phyloP scores from a whole-genome alignment of 2,797 vertebrate genomes.

The Crocidura indochinensis region DNA sequence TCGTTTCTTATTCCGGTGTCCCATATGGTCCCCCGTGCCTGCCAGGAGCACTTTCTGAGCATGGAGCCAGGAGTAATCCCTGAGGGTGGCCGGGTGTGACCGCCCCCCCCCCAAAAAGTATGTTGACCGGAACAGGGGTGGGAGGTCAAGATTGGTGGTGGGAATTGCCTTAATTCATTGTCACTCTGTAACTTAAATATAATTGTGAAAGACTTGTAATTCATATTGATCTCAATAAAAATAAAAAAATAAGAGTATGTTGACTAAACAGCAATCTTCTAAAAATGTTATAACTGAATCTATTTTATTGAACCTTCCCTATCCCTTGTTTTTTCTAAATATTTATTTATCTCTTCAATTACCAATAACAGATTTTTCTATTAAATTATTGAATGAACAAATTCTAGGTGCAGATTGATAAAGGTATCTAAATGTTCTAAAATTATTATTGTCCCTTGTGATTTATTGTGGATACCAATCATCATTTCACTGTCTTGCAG shows the following conservation, averaged over 20 bases:
- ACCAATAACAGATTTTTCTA: conserved; percentile 15
- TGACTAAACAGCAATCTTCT: background rate
- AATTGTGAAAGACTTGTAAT: too few species aligned
- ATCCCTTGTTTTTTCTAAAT: background rate
- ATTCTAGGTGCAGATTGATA: background rate
- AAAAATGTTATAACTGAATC: conserved; percentile 7
- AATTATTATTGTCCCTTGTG: conserved; percentile 59
- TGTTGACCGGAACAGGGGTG: too few species aligned
- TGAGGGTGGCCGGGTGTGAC: too few species aligned
- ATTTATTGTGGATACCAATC: conserved; percentile 81
- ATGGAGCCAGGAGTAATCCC: too few species aligned
- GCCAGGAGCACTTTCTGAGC: too few species aligned
- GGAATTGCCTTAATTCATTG: too few species aligned
- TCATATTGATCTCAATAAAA: too few species aligned
- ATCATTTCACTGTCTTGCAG: conserved; percentile 66
- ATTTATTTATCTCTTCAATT: background rate
- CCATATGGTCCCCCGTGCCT: too few species aligned
- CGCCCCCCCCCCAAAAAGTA: too few species aligned
- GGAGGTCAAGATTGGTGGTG: too few species aligned
- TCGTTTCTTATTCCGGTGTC: too few species aligned
- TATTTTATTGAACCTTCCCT: conserved; percentile 11
- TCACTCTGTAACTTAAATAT: too few species aligned
- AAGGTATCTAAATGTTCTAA: conserved; percentile 60
- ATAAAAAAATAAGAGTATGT: background rate
- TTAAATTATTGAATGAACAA: conserved; percentile 26